Evolutionary conservation across 2,888 invertebrate genomes (phyloP), one percentile per base, ranked within the genome.

Genomic region (Blomia tropicalis): DNA sequence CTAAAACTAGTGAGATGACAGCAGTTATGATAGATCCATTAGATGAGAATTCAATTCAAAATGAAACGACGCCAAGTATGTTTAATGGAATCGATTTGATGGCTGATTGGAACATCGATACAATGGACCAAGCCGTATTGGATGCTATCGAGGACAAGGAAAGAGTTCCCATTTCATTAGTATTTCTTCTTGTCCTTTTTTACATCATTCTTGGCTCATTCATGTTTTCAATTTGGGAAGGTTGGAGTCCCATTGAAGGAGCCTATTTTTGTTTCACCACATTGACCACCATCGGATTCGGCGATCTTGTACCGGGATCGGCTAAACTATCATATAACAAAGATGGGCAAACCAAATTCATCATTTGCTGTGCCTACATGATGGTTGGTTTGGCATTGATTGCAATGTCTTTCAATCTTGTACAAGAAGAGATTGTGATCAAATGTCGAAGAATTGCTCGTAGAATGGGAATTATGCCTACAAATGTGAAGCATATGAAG

Each of bases 211-310:
- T 83, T 11, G 87, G 87, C 1, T 86, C 87, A 0, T 80, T 81
- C 30, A 79, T 83, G 64, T 85, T 87, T 75, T 82, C 84, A 22
- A 78, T 82, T n/a, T 83, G 84, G 80, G 84, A 84, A 71, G 82
- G 83, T 69, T 85, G 85, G 84, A 82, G 81, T 64, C 82, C 85
- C 72, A 77, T 86, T 51, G 86, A 87, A 71, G 84, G 85, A 5
- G 82, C 83, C 2, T 87, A 87, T 75, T 86, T 87, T 74, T 86
- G 87, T 72, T 87, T 87, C 74, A 83, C 86, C 67, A 85, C 87
- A 2, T 76, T 87, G 67, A 83, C 85, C 0, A 87, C 87, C 2
- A 86, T 87, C 65, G 86, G 86, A 41, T 83, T 86, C 67, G 85
- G 85, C 3, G 85, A 85, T 71, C 80, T 83, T 68, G 79, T 84